Percentiles rank a stretch among this genome's conserved stretches.
phyloP scores from a whole-genome alignment of 2,888 invertebrate genomes.

The Ornithoptera priamus region DNA sequence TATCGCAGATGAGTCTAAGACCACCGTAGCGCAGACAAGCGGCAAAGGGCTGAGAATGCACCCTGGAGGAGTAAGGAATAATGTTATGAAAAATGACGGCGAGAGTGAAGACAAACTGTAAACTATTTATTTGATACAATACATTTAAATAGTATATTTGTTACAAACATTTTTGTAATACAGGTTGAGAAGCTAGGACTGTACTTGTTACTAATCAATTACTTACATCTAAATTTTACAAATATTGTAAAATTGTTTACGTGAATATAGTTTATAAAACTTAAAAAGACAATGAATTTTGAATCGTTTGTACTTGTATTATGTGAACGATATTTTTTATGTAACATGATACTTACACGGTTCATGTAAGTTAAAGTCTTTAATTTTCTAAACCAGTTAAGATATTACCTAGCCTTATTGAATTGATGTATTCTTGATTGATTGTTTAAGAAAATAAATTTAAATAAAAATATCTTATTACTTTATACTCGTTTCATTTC shows the following conservation, averaged over 20 bases:
- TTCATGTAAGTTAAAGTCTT: not conserved
- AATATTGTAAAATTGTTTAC: not conserved
- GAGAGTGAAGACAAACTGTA: constrained; percentile 60
- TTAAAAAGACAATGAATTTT: not conserved
- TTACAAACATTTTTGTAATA: not conserved
- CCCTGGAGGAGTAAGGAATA: constrained; percentile 48
- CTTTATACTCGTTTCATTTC: not conserved
- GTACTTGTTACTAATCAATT: not conserved
- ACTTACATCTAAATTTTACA: not conserved
- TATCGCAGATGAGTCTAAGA: constrained; percentile 58
- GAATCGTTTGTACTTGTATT: not conserved
- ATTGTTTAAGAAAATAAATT: not conserved
- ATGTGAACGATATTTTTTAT: not conserved
- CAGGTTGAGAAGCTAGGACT: not conserved
- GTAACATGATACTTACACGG: not conserved
- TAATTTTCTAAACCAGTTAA: not conserved
- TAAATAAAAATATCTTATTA: not conserved
- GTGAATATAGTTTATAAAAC: not conserved
- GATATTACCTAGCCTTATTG: not conserved
- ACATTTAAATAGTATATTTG: not conserved
- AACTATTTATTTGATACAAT: constrained; percentile 11
- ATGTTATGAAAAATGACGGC: constrained; percentile 39
- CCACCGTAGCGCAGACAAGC: constrained; percentile 55
- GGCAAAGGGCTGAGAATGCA: constrained; percentile 58
- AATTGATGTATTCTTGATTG: not conserved